Evolutionary conservation across 2,113 vertebrate species (phyloP), one percentile per base, ranked within the genome.

Genomic region (Nesoenas mayeri): DNA sequence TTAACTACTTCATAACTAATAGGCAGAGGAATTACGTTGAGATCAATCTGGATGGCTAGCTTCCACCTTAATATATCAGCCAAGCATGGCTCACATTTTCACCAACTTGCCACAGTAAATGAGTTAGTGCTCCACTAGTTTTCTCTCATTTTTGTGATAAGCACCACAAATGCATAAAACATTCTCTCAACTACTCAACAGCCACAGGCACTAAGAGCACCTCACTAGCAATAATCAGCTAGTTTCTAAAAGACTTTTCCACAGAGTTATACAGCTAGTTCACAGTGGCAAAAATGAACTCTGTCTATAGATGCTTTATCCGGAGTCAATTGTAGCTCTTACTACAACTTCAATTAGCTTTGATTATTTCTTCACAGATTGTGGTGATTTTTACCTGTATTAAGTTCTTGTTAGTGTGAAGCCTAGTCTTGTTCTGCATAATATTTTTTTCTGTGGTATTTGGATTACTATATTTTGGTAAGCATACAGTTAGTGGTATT

Each of bases 371-470:
- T 60, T 73, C 32, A 91, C 24, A 84, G 74, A 95, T 89, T 92
- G 29, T 47, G 95, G 84, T 67, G 0, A 15, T 47, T 82, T 96
- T 97, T 94, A 83, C 89, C 51, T 75, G 74, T 57, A 91, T 67
- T 56, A 29, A 36, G 5, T 62, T 93, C 75, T 96, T 90, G 81
- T 54, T 94, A 91, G n/a, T 9, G 11, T 71, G 86, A 77, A 95
- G 34, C 38, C 80, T 73, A 57, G 88, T 87, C 81, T 91, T 88
- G n/a, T 67, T 97, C 84, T 84, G 51, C 81, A 44, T 7, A 71
- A 80, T 29, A 38, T 60, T 60, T 81, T 96, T 97, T 95, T 79
- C 85, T 92, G 95, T 69, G 57, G 44, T 73, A 75, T 72, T 83
- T 72, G 38, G 47, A 78, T 84, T 67, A 60, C 42, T 48, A 2